Evolutionary conservation across 2,797 vertebrate genomes (phyloP).

Genomic region (Heterohyrax brucei): DNA sequence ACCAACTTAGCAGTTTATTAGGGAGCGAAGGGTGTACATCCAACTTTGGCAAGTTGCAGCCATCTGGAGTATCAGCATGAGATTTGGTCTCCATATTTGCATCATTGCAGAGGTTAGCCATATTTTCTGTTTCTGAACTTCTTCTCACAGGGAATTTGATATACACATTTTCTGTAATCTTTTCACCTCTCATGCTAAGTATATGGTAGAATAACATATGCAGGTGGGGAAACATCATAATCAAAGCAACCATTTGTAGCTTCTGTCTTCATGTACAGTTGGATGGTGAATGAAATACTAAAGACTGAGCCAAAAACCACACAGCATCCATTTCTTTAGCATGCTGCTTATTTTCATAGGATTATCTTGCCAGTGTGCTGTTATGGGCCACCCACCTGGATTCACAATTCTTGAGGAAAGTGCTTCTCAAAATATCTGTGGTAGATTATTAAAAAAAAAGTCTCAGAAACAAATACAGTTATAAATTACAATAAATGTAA

Average conservation of each 20-base stretch:
- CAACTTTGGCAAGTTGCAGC: conserved; percentile 28
- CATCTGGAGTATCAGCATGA: conserved; percentile 55
- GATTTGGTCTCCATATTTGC: conserved; percentile 67
- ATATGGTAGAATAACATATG: conserved; percentile 33
- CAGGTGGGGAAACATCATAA: not conserved
- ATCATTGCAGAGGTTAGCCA: conserved; percentile 68
- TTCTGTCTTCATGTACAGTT: not conserved
- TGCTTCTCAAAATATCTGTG: not conserved
- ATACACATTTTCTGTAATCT: conserved; percentile 11
- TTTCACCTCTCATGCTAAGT: conserved; percentile 31
- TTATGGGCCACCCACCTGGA: not conserved
- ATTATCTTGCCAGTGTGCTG: not conserved
- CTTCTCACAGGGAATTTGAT: conserved; percentile 57
- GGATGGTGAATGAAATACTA: not conserved
- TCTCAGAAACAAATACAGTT: not conserved
- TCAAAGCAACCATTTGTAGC: conserved; percentile 49
- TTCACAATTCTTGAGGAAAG: not conserved
- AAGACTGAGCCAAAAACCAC: not conserved
- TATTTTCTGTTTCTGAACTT: conserved; percentile 69
- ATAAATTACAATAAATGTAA: conserved; percentile 30
- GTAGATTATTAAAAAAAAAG: not conserved
- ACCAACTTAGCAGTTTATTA: conserved; percentile 13
- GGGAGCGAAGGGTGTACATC: not conserved
- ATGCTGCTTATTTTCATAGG: not conserved
- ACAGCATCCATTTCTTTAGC: not conserved